phyloP scores from a whole-genome alignment of 2,888 invertebrate genomes.

The Scaptomyza caliginosa region DNA sequence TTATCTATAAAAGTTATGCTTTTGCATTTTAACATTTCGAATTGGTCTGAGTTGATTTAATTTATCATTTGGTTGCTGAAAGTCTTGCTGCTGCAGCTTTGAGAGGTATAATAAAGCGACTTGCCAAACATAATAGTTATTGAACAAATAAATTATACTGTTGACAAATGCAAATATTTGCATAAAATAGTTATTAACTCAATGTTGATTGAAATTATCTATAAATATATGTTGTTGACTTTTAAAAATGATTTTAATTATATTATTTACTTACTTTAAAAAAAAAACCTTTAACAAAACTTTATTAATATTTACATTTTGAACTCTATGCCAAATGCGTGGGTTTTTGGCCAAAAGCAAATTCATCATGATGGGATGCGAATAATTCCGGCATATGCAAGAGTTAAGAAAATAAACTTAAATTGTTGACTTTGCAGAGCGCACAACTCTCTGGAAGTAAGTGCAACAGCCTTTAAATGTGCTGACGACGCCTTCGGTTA shows the following conservation, averaged over 20 bases:
- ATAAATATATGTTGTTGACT: background rate
- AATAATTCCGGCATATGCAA: slow-evolving; percentile 1
- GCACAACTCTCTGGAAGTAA: background rate
- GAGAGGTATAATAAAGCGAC: background rate
- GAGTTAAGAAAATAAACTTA: slow-evolving; percentile 5
- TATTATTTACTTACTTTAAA: background rate
- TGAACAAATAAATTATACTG: background rate
- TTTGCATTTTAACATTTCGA: background rate
- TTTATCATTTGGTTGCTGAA: background rate
- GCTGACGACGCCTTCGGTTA: slow-evolving; percentile 39
- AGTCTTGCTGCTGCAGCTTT: background rate
- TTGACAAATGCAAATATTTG: background rate
- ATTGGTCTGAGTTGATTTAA: background rate
- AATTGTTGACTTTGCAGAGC: slow-evolving; percentile 5
- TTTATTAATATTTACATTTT: background rate
- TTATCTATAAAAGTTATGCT: background rate
- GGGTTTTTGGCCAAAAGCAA: background rate
- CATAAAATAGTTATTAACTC: background rate
- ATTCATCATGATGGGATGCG: slow-evolving; percentile 8
- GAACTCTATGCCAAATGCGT: background rate
- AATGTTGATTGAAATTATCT: too few relatives aligned
- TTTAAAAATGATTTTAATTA: too few relatives aligned
- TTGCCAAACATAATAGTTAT: slow-evolving; percentile 1
- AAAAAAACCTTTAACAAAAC: background rate
- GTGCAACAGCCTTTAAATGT: slow-evolving; percentile 55